Percentiles rank a stretch among this genome's conserved stretches.
These are phyloP conservation scores for Drosophila bipectinata DNA, from an alignment of 1,140 invertebrate genomes.

Conservation along the genomic window DNA sequence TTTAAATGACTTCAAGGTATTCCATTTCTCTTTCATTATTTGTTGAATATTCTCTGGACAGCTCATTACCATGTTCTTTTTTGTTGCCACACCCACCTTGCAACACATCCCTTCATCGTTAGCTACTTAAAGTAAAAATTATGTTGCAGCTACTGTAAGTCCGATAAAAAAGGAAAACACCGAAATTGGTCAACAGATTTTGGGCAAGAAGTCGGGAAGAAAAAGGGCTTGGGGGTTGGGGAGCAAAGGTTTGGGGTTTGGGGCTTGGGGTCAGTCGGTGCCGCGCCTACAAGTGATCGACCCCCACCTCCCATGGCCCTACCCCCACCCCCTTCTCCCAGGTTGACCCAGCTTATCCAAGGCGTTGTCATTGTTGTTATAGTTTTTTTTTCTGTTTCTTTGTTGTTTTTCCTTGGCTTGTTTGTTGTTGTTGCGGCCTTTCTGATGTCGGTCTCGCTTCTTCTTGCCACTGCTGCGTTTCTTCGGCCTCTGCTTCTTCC, in stretches of 20 bases:
- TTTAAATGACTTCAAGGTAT: too few species aligned
- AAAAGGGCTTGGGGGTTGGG: not conserved
- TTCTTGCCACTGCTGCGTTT: not conserved
- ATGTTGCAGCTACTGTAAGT: slow-evolving; percentile 24
- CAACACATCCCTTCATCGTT: slow-evolving; percentile 5
- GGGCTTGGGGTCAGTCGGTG: slow-evolving; percentile 16
- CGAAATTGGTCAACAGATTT: slow-evolving; percentile 1
- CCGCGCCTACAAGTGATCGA: slow-evolving; percentile 32
- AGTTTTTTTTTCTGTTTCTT: slow-evolving; percentile 7
- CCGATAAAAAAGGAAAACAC: slow-evolving; percentile 2
- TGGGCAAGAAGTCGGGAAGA: not conserved
- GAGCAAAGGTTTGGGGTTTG: not conserved
- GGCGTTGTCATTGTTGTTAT: slow-evolving; percentile 43
- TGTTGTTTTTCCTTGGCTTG: slow-evolving; percentile 39
- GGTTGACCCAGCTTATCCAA: slow-evolving; percentile 60
- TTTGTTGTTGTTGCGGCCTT: slow-evolving; percentile 26
- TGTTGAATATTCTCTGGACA: not conserved
- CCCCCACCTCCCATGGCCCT: not conserved
- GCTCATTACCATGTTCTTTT: not conserved
- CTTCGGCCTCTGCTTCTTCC: slow-evolving; percentile 19
- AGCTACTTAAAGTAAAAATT: slow-evolving; percentile 22
- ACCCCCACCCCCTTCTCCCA: not conserved
- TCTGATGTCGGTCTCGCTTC: slow-evolving; percentile 26
- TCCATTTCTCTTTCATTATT: not conserved
- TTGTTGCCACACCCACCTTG: not conserved